Evolutionary conservation across 2,113 vertebrate genomes (phyloP), one percentile per base, ranked within the genome.

Genomic region (Hippopotamus amphibius): DNA sequence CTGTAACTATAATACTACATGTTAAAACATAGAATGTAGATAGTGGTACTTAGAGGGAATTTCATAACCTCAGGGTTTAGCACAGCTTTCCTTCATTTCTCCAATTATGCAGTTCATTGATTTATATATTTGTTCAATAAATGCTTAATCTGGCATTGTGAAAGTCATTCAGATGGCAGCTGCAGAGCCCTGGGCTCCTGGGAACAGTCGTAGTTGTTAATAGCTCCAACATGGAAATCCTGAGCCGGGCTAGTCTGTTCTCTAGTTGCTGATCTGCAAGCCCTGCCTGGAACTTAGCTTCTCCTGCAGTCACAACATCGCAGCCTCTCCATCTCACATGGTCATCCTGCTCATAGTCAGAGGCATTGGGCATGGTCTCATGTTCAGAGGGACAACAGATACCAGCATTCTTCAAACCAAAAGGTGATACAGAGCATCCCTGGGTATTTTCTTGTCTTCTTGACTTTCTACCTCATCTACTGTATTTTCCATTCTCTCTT

Each of bases 191-290:
- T 57, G 5, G 9, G 57, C 69, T 46, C 37, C 82, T 59, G 7
- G 12, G 24, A 88, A 50, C 53, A 93, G 59, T 88, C 88, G 28
- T 59, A 43, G 61, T 77, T 2, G 0, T 15, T 91, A 93, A 82
- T 6, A 59, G 81, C n/a, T 41, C 66, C 88, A 86, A 76, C 81
- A 85, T 82, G 57, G 93, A 94, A 94, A 90, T 48, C 88, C 88
- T 76, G 33, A 80, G n/a, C 68, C 48, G 9, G 37, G 66, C 59
- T n/a, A 13, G 46, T 79, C 74, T 37, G 1, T 89, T 91, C 90
- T 91, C 86, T 48, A 84, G 28, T 9, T 24, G 41, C 85, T 85
- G 86, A 66, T 63, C 33, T 79, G 21, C 28, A 65, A 87, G 65
- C 59, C 26, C 79, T 92, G 33, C 63, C 74, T 30, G 14, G 82